Base-by-base conservation (phyloP, 2,888 invertebrate genomes). In the Beris chalybata region DNA sequence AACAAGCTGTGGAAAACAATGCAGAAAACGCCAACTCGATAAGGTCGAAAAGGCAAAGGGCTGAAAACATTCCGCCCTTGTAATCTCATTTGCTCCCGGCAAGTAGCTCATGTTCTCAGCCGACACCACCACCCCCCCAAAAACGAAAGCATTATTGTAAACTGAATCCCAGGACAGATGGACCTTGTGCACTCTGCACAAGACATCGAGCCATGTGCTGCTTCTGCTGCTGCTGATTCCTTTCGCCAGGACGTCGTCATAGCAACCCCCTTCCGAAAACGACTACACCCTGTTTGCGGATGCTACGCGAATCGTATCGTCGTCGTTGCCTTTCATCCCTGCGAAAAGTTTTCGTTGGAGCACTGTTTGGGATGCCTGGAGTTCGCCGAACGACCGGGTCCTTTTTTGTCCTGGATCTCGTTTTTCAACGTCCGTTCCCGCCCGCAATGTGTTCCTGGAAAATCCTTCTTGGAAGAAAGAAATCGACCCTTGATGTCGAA, bases 141-240 rank as follows among this genome's bases (percentile, higher is more conserved):
- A 53, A 53, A 53, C 53, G 30, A 52, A 45, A 61, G 38, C 32
- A 50, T 32, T 61, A 50, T 50, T 61, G n/a, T 52, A 38, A 52
- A 61, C 32, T 52, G 52, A 52, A 61, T 50, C 45, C 31, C 61
- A 38, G 38, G 52, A 52, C 61, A 61, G 61, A 61, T 61, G 61
- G 52, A 61, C 52, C 38, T 38, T 61, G 61, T 61, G 61, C 59
- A 48, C 32, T 32, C 15, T 31, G 48, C 43, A 29, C 31, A 45
- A 30, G 45, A 58, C 47, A 50, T 15, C 7, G 15, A 61, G 52
- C 43, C 52, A 48, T 61, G 52, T 61, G 61, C 32, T 52, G 50
- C 43, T 47, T 22, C 50, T 13, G 48, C n/a, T 61, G 61, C 32
- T 32, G 50, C 38, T 47, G 30, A 38, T 59, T 59, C 59, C 59